Base-by-base conservation (phyloP, 2,113 vertebrate species). In the Xiphophorus couchianus region DNA sequence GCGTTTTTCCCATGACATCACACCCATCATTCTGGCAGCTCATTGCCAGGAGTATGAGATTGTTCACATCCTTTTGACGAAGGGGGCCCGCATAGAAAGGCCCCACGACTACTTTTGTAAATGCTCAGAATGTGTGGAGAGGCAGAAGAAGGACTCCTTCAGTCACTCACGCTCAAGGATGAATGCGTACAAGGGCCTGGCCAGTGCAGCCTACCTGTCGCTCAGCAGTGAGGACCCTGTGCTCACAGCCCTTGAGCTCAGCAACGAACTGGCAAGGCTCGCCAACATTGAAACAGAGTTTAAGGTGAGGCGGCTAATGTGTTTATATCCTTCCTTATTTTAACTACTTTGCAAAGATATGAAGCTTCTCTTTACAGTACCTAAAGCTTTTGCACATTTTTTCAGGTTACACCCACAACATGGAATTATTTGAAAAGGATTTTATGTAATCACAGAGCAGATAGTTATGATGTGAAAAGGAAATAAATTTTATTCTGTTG, bases 281-380 rank as follows among this genome's bases (percentile, higher is more conserved):
- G 98, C 98, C 91, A 99, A 99, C 95, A 99, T 99, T 65, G 98
- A 99, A 93, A 99, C 97, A 29, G 98, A 99, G 92, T 99, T 99
- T 91, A 99, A 99, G 97, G 98, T 99, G 94, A 95, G 82, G 0
- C 54, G 5, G 22, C 58, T 68, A 5, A 66, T 19, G n/a, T 39
- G 33, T 39, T 66, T 11, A 37, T 4, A 64, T 42, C 39, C 13
- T 14, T 42, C 14, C 39, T 42, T 42, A 15, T 14, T 14, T 42
- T 15, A 48, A 19, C 44, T 44, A 4, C 42, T 17, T 5, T 17
- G 42, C 42, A 5, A 44, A 44, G 14, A 44, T 5, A 17, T 44
- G 42, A 17, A 15, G 42, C 12, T 44, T 48, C 44, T 48, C 44
- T 19, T 5, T 19, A 19, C 14, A 48, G 44, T 19, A 48, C 44